Percentiles rank a stretch among this genome's conserved stretches.
Evolutionary conservation across 2,113 vertebrate species (phyloP).

Genomic region (Sclerurus mexicanus): DNA sequence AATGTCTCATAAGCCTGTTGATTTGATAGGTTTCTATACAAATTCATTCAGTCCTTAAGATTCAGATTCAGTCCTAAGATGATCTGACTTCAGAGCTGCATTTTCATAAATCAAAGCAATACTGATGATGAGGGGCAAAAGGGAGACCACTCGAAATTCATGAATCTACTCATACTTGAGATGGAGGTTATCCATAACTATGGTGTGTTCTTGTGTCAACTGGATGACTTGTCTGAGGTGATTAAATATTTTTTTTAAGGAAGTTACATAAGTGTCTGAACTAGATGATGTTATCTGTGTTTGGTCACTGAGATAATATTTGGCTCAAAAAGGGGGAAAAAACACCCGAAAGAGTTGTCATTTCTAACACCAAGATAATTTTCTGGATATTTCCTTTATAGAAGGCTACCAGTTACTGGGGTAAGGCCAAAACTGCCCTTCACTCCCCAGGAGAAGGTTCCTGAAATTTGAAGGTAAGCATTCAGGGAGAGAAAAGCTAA

Average conservation of each 20-base stretch:
- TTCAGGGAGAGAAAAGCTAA: neutral
- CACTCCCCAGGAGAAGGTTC: neutral
- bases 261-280: neutral
- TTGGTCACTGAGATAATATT: neutral
- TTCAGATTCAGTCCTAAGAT: too few relatives aligned
- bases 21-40: neutral
- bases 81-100: neutral
- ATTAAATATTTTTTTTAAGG: neutral
- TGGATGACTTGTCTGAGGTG: neutral
- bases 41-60: neutral
- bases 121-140: neutral
- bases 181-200: neutral
- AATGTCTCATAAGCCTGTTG: neutral
- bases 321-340: neutral
- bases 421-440: neutral
- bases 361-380: neutral
- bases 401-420: neutral
- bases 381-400: neutral
- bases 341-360: neutral
- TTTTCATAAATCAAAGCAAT: neutral
- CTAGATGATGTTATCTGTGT: neutral
- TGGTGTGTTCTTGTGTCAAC: neutral
- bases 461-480: neutral
- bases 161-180: neutral
- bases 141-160: rapidly evolving